These are phyloP conservation scores for Cistogaster globosa DNA, from an alignment of 2,888 invertebrate species.

Conservation along the genomic window DNA sequence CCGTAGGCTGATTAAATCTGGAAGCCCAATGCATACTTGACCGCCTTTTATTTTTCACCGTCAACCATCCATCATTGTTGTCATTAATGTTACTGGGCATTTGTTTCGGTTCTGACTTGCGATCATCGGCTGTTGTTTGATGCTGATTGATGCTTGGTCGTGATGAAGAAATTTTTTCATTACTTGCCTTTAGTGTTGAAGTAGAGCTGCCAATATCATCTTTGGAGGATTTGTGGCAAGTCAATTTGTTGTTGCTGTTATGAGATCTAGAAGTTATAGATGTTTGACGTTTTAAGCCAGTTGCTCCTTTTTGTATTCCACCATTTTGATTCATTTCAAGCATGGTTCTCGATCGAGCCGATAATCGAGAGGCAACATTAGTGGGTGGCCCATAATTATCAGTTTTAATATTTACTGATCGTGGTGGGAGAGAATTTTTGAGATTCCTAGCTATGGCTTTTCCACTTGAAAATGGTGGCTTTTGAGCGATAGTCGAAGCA, in stretches of 20 bases:
- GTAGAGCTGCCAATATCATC: constrained; percentile 82
- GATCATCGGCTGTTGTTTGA: constrained; percentile 72
- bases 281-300: constrained; percentile 48
- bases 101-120: constrained; percentile 80
- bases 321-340: constrained; percentile 79
- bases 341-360: constrained; percentile 82
- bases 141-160: constrained; percentile 77
- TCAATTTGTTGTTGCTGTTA: constrained; percentile 9
- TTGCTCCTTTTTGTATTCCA: constrained; percentile 30
- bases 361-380: constrained; percentile 79
- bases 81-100: constrained; percentile 73
- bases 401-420: constrained; percentile 73
- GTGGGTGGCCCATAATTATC: constrained; percentile 79
- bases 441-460: constrained; percentile 51
- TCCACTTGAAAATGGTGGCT: constrained; percentile 63
- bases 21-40: constrained; percentile 89
- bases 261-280: constrained; percentile 26
- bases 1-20: constrained; percentile 91
- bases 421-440: constrained; percentile 57
- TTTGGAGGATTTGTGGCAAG: constrained; percentile 76
- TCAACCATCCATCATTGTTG: constrained; percentile 92
- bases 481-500: constrained; percentile 46
- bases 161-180: constrained; percentile 79
- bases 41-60: constrained; percentile 90
- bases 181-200: constrained; percentile 82